Percentiles rank a stretch among this genome's conserved stretches.
These are phyloP conservation scores for Capricornis sumatraensis DNA, from an alignment of 2,113 vertebrate species.

Conservation along the genomic window DNA sequence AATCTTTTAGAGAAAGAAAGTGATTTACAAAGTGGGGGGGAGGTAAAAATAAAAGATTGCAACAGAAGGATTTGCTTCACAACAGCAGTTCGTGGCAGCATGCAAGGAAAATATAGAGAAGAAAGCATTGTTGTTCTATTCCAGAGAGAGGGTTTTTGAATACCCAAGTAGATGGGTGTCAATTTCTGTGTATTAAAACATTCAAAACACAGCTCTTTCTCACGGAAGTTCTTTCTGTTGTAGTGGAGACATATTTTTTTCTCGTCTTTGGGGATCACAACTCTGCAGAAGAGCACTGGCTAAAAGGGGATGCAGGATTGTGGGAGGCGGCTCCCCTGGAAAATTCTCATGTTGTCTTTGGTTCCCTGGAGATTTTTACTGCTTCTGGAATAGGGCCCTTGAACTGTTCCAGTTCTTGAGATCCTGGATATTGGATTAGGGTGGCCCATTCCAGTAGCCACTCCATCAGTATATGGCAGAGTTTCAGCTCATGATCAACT, in stretches of 20 bases:
- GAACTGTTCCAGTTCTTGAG: neutral
- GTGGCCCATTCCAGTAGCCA: neutral
- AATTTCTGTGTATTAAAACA: constrained; percentile 69
- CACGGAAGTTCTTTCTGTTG: constrained; percentile 38
- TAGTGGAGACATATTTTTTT: constrained; percentile 22
- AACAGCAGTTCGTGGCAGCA: constrained; percentile 51
- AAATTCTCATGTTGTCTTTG: neutral
- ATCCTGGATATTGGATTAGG: neutral
- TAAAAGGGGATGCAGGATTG: neutral
- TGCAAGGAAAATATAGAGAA: constrained; percentile 58
- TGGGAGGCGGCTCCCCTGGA: neutral
- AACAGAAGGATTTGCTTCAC: constrained; percentile 69
- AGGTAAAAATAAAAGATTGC: constrained; percentile 58
- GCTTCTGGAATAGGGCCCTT: neutral
- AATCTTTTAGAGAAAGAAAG: constrained; percentile 50
- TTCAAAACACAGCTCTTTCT: constrained; percentile 61
- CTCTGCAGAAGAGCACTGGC: neutral
- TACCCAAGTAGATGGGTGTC: constrained; percentile 61
- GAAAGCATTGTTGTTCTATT: constrained; percentile 52
- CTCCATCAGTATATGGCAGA: neutral
- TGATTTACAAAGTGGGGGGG: constrained; percentile 31
- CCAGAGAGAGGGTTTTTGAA: constrained; percentile 60
- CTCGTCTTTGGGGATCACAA: constrained; percentile 24
- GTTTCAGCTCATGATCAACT: neutral
- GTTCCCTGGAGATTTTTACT: neutral